Evolutionary conservation across 2,797 vertebrate species (phyloP).

Genomic region (Dryobates pubescens): DNA sequence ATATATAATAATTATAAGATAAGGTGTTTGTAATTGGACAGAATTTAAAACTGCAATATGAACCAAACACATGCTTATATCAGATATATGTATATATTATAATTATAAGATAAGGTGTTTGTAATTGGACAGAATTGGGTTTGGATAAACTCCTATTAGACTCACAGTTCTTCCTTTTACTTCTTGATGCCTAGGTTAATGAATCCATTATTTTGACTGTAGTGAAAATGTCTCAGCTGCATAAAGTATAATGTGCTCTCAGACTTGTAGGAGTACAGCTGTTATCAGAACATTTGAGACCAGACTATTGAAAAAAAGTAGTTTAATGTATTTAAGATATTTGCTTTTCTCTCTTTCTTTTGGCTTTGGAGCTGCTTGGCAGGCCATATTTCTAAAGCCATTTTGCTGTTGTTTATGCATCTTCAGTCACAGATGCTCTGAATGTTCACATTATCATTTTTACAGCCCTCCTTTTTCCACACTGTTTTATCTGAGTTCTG

Average conservation of each 20-base stretch:
- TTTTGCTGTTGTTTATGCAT: conserved; percentile 38
- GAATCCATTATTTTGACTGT: neutral
- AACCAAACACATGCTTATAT: neutral
- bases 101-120: neutral
- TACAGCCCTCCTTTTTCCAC: neutral
- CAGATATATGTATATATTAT: neutral
- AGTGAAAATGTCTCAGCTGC: neutral
- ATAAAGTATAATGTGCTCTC: neutral
- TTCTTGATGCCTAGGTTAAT: neutral
- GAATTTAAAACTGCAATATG: neutral
- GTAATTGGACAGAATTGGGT: neutral
- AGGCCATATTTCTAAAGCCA: neutral
- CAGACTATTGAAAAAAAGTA: neutral
- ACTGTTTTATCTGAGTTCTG: neutral
- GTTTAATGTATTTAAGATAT: neutral
- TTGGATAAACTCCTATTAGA: neutral
- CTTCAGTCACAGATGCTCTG: conserved; percentile 34
- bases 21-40: neutral
- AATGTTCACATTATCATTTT: conserved; percentile 6
- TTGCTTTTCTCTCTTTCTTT: neutral
- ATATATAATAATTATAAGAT: neutral
- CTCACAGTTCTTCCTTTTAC: neutral
- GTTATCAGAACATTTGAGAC: neutral
- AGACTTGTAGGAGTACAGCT: neutral
- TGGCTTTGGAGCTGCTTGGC: neutral